These are phyloP conservation scores for Palaemon carinicauda DNA, from an alignment of 1,140 invertebrate species.

Conservation along the genomic window DNA sequence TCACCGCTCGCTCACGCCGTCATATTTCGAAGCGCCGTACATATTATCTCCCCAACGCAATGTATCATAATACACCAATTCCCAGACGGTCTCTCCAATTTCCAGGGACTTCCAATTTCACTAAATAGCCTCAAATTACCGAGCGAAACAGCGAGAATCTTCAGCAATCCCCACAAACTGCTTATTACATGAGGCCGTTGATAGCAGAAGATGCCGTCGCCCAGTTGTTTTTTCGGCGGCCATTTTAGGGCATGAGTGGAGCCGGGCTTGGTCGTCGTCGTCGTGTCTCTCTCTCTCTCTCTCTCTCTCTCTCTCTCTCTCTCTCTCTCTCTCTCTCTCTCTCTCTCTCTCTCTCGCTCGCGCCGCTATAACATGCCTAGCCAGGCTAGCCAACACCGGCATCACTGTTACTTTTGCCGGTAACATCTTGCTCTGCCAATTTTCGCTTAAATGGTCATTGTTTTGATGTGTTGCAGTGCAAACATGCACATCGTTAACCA, in stretches of 20 bases:
- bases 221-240: neutral
- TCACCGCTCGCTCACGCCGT: neutral
- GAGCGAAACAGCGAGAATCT: slow-evolving; percentile 44
- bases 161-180: slow-evolving; percentile 47
- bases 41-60: neutral
- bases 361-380: neutral
- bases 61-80: slow-evolving; percentile 23
- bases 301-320: neutral
- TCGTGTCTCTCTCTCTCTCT: neutral
- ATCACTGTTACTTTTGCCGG: no score
- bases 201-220: neutral
- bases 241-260: slow-evolving; percentile 13
- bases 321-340: neutral
- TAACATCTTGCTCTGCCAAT: no score
- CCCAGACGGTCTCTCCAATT: neutral
- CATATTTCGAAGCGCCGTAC: neutral
- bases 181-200: slow-evolving; percentile 44
- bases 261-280: neutral
- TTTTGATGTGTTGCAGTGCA: no score
- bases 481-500: no score
- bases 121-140: slow-evolving; percentile 50
- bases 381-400: no score
- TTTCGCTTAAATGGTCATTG: no score
- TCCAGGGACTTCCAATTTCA: slow-evolving; percentile 38
- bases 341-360: neutral